Conservation (phyloP, 2,797 vertebrate species). For the Nannoperca obscura region DNA sequence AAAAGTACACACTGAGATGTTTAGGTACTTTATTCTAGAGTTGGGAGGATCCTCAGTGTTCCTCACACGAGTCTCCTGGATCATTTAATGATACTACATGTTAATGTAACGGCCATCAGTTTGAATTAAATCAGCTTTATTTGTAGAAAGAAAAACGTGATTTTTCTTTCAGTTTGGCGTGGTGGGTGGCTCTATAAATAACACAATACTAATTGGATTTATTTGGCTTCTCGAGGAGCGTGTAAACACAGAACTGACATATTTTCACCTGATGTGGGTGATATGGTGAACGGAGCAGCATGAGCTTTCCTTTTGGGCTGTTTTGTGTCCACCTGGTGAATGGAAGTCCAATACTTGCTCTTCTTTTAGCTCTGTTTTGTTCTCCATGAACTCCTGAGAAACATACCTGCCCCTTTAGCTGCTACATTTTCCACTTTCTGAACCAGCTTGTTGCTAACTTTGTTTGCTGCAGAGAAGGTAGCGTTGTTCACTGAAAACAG, state of each 20-base stretch:
- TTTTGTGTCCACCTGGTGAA: background rate
- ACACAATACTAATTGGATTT: too few species aligned
- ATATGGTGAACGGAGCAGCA: background rate
- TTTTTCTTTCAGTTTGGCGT: background rate
- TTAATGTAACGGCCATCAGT: background rate
- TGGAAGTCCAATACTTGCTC: background rate
- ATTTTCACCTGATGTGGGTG: background rate
- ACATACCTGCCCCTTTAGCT: background rate
- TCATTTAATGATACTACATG: background rate
- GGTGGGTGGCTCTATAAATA: too few species aligned
- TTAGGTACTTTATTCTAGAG: background rate
- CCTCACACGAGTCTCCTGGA: background rate
- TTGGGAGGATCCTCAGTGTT: background rate
- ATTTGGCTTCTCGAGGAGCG: background rate
- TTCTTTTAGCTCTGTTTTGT: background rate
- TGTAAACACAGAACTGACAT: background rate
- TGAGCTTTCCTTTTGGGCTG: background rate
- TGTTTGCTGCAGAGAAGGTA: background rate
- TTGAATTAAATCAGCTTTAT: background rate
- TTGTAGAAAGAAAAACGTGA: background rate
- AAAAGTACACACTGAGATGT: background rate
- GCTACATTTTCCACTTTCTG: background rate
- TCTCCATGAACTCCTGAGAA: background rate
- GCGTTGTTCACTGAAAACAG: background rate
- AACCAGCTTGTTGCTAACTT: background rate